Evolutionary conservation across 2,797 vertebrate genomes (phyloP).

Genomic region (Rhodeus uyekii): DNA sequence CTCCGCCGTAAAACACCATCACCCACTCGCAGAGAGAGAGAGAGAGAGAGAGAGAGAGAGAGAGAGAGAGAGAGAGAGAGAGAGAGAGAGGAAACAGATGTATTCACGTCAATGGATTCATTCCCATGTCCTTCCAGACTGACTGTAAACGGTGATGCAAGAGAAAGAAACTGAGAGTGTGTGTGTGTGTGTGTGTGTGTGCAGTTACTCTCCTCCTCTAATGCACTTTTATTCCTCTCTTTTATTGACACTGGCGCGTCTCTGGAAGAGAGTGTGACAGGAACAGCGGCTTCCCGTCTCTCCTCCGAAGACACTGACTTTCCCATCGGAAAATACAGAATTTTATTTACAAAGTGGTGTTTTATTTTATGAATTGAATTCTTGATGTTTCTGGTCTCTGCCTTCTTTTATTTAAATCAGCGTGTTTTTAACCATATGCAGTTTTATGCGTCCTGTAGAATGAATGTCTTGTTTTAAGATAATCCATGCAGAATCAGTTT

Average conservation of each 20-base stretch:
- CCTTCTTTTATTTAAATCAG: not conserved
- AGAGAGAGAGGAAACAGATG: constrained; percentile 22
- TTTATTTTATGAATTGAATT: not conserved
- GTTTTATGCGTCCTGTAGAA: too few species aligned
- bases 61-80: constrained; percentile 31
- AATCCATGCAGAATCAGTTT: not conserved
- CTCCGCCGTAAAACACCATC: too few species aligned
- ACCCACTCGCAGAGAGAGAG: too few species aligned
- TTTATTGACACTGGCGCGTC: too few species aligned
- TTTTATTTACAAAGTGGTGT: not conserved
- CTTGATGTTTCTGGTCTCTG: not conserved
- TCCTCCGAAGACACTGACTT: too few species aligned
- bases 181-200: not conserved
- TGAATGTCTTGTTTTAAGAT: not conserved
- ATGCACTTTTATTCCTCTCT: too few species aligned
- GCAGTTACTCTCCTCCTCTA: too few species aligned
- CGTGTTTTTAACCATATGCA: not conserved
- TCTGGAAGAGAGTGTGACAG: too few species aligned
- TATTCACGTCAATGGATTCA: constrained; percentile 44
- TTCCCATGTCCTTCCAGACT: constrained; percentile 71
- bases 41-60: constrained; percentile 63
- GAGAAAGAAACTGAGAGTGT: constrained; percentile 63
- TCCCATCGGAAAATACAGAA: too few species aligned
- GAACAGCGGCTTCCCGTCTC: too few species aligned
- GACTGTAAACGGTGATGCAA: constrained; percentile 70